Conservation (phyloP, 2,797 vertebrate species). For the Petrocephalus schoutedeni region DNA sequence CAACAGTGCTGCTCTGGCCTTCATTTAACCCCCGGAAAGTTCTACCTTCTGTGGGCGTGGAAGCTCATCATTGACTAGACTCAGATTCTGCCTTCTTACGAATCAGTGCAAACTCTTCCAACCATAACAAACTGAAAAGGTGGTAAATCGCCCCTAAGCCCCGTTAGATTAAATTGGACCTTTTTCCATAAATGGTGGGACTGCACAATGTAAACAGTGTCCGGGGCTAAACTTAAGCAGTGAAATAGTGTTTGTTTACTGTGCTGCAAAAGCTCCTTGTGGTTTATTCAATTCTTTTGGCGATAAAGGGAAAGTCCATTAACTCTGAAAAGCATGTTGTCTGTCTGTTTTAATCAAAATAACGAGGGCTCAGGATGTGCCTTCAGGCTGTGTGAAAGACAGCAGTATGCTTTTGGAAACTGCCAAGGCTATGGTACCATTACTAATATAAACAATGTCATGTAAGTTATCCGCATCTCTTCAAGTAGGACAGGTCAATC, state of each 20-base stretch:
- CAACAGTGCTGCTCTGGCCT: neutral
- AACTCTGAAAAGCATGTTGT: neutral
- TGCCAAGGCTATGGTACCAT: neutral
- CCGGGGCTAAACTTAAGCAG: neutral
- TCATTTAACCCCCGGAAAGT: neutral
- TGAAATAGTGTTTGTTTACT: constrained; percentile 10
- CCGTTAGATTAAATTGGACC: neutral
- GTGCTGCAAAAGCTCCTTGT: neutral
- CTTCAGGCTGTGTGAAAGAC: neutral
- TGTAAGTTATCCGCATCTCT: neutral
- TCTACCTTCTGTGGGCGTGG: neutral
- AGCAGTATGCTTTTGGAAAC: neutral
- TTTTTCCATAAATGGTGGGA: neutral
- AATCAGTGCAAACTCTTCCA: neutral
- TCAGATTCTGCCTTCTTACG: neutral
- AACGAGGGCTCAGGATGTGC: neutral
- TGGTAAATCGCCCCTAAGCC: neutral
- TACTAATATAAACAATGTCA: neutral
- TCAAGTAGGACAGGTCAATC: neutral
- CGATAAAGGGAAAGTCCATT: neutral
- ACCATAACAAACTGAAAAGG: neutral
- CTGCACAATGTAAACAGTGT: neutral
- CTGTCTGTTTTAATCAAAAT: neutral
- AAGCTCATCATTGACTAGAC: neutral
- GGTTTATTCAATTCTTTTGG: neutral